Evolutionary conservation across 2,797 vertebrate genomes (phyloP), one percentile per base, ranked within the genome.

Genomic region (Cephalopachus bancanus): DNA sequence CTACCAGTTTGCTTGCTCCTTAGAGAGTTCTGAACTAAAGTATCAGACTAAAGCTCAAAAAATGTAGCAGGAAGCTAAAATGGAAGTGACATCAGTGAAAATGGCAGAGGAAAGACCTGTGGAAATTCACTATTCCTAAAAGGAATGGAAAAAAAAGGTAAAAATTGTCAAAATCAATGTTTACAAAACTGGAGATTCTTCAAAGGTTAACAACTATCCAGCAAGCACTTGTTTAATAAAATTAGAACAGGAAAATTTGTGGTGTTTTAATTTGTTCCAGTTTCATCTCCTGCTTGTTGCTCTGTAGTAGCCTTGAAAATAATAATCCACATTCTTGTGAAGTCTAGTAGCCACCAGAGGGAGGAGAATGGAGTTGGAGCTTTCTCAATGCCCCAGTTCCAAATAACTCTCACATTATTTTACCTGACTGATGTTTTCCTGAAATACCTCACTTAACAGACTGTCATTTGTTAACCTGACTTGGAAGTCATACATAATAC

Each of bases 111-210:
- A 33, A 75, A 22, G 14, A 80, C 16, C 33, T 62, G n/a, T 64
- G 37, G 84, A 84, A 93, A 76, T 53, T 37, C 49, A 37, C 26
- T 62, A 14, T 57, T 62, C 37, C 72, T n/a, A 64, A 81, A 91
- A 83, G 33, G 22, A 60, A 28, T 8, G 24, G 15, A 69, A 81
- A 53, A 75, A 80, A 87, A 11, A 49, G 26, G 19, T 37, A 83
- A 84, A 84, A 86, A 71, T 10, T 33, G 19, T 89, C 53, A 80
- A 30, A 89, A 85, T 85, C 37, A 79, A 84, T 37, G 67, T 92
- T 89, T 74, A 14, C 10, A 88, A 83, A 88, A 72, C 14, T 59
- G 11, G 30, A 49, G 55, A 10, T 51, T 88, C 33, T 30, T n/a
- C 78, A 59, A 71, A 83, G 26, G 12, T n/a, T 76, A 64, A 72